Base-by-base conservation (phyloP, 2,113 vertebrate species). In the Onychostruthus taczanowskii region DNA sequence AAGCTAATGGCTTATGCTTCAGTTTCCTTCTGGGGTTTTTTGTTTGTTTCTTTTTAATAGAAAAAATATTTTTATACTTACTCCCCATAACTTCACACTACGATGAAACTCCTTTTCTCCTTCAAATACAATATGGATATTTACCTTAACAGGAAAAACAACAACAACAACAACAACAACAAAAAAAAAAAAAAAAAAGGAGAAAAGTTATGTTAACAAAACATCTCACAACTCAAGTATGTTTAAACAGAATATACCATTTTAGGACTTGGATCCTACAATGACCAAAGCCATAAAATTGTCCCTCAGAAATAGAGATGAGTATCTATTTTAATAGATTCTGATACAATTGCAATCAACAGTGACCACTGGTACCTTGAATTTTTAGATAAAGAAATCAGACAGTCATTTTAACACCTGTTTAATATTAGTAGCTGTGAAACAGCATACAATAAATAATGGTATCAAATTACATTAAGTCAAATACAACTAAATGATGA, bases 41-140 rank as follows among this genome's bases (percentile, higher is more conserved):
- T 30, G 35, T 27, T 63, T 27, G 18, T 33, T 18, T 9, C 6
- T 68, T n/a, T 83, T 44, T 18, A 30, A 59, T 6, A 80, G 8
- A 44, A 55, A 58, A 75, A 41, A 7, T 31, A 39, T 22, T 62
- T n/a, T 74, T 86, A 90, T 97, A 98, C 99, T 99, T 98, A 99
- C 99, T 81, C 99, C 99, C 99, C 99, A 99, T 95, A 99, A 97
- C 94, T 97, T 99, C 90, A 99, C 98, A 87, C 98, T 98, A 96
- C 98, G 98, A 96, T 98, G 97, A 97, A 99, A 99, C 95, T 99
- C 98, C 90, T 99, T 99, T 83, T 99, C 99, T 72, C 99, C 98
- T 95, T 99, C 99, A 97, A 99, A 99, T 90, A 99, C 96, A 90
- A 99, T 97, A 79, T 98, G 98, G 41, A 99, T 99, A 97, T 99